Percentiles rank a stretch among this genome's conserved stretches.
These are phyloP conservation scores for Microtus obscurus DNA, from an alignment of 2,797 vertebrate species.

Conservation along the genomic window DNA sequence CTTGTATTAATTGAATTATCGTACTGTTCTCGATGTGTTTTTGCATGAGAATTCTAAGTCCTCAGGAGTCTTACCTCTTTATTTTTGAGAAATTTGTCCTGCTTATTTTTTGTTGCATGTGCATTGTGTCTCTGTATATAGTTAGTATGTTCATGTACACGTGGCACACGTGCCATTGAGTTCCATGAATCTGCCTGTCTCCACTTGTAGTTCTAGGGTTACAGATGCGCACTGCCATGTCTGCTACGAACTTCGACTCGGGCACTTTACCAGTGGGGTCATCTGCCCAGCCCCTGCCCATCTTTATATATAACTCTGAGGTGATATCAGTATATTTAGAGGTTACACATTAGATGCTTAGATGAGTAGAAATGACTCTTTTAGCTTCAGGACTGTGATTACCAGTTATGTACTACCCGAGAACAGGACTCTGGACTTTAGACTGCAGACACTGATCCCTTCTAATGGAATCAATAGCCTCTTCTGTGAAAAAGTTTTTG, in stretches of 20 bases:
- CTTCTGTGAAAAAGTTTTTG: background rate
- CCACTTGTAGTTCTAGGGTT: background rate
- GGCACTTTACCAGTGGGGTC: background rate
- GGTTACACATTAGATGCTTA: background rate
- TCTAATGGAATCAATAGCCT: background rate
- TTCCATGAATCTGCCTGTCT: background rate
- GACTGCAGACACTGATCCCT: background rate
- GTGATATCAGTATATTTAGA: background rate
- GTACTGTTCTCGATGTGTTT: background rate
- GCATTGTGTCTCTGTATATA: background rate
- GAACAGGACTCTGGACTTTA: background rate
- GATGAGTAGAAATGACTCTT: background rate
- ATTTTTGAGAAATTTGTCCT: background rate
- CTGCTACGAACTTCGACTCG: background rate
- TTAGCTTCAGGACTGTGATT: background rate
- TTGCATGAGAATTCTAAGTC: background rate
- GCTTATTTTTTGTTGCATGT: background rate
- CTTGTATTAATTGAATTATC: background rate
- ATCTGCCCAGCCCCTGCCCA: background rate
- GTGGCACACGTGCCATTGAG: background rate
- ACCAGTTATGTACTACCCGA: background rate
- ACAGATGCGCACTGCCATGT: background rate
- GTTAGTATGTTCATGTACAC: background rate
- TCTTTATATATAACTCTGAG: background rate
- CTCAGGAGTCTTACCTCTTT: slow-evolving; percentile 34